Conservation (phyloP, 2,797 vertebrate species). For the Rhinophrynus dorsalis region DNA sequence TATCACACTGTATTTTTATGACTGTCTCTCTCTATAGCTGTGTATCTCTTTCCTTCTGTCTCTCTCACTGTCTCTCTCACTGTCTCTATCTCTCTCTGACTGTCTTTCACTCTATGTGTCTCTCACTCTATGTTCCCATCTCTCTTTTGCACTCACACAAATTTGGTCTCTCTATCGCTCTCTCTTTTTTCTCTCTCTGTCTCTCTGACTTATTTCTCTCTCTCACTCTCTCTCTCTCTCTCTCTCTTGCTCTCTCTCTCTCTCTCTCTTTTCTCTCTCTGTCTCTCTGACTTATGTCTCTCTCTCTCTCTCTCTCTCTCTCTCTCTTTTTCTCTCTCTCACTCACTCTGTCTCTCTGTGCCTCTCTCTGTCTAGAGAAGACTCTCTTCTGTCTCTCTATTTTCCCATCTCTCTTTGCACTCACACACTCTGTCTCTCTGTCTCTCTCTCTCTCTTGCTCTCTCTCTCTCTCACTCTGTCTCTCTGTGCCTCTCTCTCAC, state of each 20-base stretch:
- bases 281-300: neutral
- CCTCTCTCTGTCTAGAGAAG: too few relatives aligned
- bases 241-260: too few relatives aligned
- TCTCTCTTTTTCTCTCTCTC: neutral
- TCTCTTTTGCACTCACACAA: neutral
- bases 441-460: neutral
- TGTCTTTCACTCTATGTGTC: too few relatives aligned
- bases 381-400: neutral
- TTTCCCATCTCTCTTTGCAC: neutral
- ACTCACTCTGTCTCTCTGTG: neutral
- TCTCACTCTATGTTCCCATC: neutral
- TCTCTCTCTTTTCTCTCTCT: neutral
- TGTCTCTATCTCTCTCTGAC: neutral
- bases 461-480: neutral
- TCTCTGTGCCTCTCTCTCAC: too few relatives aligned
- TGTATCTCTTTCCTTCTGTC: too few relatives aligned
- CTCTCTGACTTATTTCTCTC: neutral
- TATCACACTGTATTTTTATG: neutral
- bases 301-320: neutral
- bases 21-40: neutral
- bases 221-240: neutral
- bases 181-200: too few relatives aligned
- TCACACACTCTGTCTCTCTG: neutral
- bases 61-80: neutral
- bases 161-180: neutral